Evolutionary conservation across 1,140 invertebrate genomes (phyloP), one percentile per base, ranked within the genome.

Genomic region (Aleiodes sp.): DNA sequence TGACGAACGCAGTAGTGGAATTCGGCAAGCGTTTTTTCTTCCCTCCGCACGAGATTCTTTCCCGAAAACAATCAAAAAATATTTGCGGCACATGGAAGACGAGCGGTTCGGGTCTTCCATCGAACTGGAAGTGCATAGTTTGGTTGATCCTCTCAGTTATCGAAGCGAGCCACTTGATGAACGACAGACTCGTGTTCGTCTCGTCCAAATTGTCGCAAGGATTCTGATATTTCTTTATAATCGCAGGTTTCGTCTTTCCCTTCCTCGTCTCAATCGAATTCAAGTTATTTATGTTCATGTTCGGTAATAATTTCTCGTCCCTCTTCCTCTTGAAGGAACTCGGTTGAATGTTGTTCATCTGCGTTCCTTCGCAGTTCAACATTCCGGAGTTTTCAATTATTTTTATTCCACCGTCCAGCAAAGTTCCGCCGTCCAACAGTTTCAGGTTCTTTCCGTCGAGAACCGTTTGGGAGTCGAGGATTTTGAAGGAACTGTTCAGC

Each of bases 81-180:
- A 87, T 77, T 84, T 90, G 87, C 3, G 92, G 92, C 39, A 91
- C 89, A 75, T 92, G 90, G 79, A 93, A 94, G 28, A 92, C 88
- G 26, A 94, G 79, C 0, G 92, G 90, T 28, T 92, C 90, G 6
- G 93, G 91, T 81, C 89, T 89, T 67, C 92, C 92, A 80, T 88
- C 86, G 76, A 92, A 92, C 73, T 92, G 90, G 81, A 90, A 94
- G 82, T 93, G 91, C 92, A 94, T 93, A 3, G 91, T 90, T 78
- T 92, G 89, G 83, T 94, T 94, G 61, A 94, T 92, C 63, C 90
- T 85, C 80, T 94, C 93, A 12, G 92, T 94, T 21, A 94, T 91
- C 68, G 90, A 92, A 0, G 89, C 88, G 2, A 94, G 83, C 93
- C 93, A 94, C 64, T 90, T 86, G 1, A 90, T 82, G 80, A 94